These are phyloP conservation scores for Panzeria rudis DNA, from an alignment of 2,888 invertebrate species.

Conservation along the genomic window DNA sequence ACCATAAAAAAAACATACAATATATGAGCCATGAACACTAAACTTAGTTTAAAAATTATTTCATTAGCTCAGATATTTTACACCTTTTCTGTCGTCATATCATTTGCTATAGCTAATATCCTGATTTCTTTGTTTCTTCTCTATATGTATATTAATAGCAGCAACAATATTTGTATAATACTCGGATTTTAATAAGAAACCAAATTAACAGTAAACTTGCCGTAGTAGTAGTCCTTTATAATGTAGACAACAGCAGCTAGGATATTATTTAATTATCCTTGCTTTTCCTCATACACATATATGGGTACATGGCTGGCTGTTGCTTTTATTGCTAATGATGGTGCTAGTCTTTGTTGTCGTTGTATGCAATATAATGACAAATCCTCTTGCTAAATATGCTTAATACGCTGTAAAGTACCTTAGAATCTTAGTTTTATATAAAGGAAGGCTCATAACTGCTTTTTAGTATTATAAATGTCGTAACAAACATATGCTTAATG, in stretches of 20 bases:
- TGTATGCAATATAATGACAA: constrained; percentile 78
- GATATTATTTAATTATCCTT: constrained; percentile 80
- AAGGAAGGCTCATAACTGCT: constrained; percentile 37
- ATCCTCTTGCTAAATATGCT: constrained; percentile 82
- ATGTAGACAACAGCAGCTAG: constrained; percentile 55
- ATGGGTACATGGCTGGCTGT: constrained; percentile 13
- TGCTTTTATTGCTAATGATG: constrained; percentile 16
- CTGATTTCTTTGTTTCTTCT: neutral
- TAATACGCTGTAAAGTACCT: constrained; percentile 76
- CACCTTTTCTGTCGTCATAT: constrained; percentile 63
- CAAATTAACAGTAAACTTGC: constrained; percentile 56
- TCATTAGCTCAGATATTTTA: constrained; percentile 77
- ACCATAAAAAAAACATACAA: neutral
- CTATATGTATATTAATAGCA: neutral
- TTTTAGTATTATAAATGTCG: constrained; percentile 36
- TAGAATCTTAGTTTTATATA: constrained; percentile 48
- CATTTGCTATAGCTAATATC: constrained; percentile 9
- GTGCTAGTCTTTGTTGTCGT: constrained; percentile 7
- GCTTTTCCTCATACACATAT: constrained; percentile 49
- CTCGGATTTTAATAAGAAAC: constrained; percentile 55
- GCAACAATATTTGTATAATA: neutral
- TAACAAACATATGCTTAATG: constrained; percentile 79
- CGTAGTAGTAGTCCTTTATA: constrained; percentile 4
- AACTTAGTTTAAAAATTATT: constrained; percentile 74
- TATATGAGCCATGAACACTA: constrained; percentile 51